phyloP scores from a whole-genome alignment of 2,888 invertebrate genomes.

The Pollenia griseotomentosa region DNA sequence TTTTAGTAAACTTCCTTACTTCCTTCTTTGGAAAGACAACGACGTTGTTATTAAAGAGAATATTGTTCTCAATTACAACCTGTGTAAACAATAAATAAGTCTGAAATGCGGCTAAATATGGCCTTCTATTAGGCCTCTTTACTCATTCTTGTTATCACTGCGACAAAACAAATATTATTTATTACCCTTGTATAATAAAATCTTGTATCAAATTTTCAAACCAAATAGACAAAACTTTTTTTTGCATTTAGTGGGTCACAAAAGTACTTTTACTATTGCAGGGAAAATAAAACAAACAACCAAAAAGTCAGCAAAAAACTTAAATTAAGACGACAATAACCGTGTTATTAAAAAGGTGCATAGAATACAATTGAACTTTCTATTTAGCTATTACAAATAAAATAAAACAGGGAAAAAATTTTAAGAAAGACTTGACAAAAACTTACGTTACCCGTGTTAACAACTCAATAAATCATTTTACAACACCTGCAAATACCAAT shows the following conservation, averaged over 20 bases:
- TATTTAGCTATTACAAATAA: slow-evolving; percentile 40
- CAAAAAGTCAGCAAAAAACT: background rate
- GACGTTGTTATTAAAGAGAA: no score
- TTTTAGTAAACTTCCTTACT: no score
- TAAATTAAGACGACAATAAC: slow-evolving; percentile 29
- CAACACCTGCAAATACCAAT: slow-evolving; percentile 63
- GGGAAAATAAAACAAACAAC: background rate
- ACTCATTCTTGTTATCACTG: no score
- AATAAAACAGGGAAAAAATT: background rate
- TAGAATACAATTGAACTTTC: slow-evolving; percentile 55
- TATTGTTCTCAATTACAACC: no score
- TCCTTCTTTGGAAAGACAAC: no score
- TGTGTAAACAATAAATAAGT: no score
- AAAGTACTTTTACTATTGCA: slow-evolving; percentile 57
- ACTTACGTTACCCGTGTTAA: slow-evolving; percentile 42
- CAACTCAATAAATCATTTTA: slow-evolving; percentile 63
- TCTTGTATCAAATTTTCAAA: background rate
- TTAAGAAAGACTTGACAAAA: slow-evolving; percentile 7
- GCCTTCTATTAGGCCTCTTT: no score
- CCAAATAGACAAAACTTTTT: slow-evolving; percentile 14
- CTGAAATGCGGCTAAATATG: no score
- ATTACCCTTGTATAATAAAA: background rate
- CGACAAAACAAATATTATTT: background rate
- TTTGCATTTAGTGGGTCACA: slow-evolving; percentile 41
- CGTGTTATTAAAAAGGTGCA: slow-evolving; percentile 24